Percentiles rank a stretch among this genome's conserved stretches.
Conservation (phyloP, 2,888 invertebrate species). For the Drosophila kanekoi region DNA sequence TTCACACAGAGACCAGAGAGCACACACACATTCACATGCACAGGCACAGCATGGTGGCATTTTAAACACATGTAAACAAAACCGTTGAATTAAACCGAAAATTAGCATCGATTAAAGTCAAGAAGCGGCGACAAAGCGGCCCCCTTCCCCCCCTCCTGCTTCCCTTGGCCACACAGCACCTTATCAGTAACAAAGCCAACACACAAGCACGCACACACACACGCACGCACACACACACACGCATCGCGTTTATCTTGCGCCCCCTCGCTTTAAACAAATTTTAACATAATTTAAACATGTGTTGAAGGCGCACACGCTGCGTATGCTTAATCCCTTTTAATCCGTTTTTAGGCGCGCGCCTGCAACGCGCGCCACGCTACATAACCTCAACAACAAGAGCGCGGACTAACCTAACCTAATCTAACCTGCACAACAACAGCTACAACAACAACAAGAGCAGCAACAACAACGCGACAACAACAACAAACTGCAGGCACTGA, state of each 20-base stretch:
- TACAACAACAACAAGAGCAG: constrained; percentile 5
- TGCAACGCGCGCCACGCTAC: constrained; percentile 54
- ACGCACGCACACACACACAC: constrained; percentile 13
- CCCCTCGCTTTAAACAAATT: constrained; percentile 68
- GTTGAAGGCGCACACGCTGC: constrained; percentile 74
- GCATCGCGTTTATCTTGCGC: constrained; percentile 37
- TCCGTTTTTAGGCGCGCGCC: constrained; percentile 69
- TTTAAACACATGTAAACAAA: constrained; percentile 79
- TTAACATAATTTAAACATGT: constrained; percentile 79
- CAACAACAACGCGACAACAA: constrained; percentile 19
- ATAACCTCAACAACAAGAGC: constrained; percentile 73
- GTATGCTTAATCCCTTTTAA: constrained; percentile 76
- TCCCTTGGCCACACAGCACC: constrained; percentile 27
- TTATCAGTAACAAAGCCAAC: constrained; percentile 71
- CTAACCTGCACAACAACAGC: constrained; percentile 53
- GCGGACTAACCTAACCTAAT: constrained; percentile 59
- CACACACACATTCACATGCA: constrained; percentile 15
- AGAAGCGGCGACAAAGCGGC: constrained; percentile 53
- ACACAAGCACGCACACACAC: constrained; percentile 14
- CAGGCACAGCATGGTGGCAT: constrained; percentile 43
- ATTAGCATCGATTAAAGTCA: constrained; percentile 80
- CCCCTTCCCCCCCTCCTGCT: constrained; percentile 14
- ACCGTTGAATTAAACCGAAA: constrained; percentile 81
- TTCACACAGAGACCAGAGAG: constrained; percentile 50
- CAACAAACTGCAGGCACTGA: constrained; percentile 66